Evolutionary conservation across 2,888 invertebrate genomes (phyloP).

Genomic region (Piscicola geometra): DNA sequence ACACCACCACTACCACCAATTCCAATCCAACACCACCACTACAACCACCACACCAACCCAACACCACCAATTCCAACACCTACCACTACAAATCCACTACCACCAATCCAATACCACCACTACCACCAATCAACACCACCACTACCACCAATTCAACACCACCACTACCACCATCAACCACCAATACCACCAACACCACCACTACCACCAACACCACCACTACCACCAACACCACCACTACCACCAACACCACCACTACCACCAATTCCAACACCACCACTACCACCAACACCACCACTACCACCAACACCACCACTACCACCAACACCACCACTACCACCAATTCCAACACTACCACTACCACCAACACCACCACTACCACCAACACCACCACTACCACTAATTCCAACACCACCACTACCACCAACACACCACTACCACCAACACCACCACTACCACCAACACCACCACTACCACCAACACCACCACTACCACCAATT

Average conservation of each 20-base stretch:
- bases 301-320: not conserved
- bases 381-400: too few species aligned
- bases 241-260: not conserved
- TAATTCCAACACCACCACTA: not conserved
- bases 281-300: not conserved
- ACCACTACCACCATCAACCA: too few species aligned
- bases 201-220: not conserved
- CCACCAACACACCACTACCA: not conserved
- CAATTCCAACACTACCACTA: too few species aligned
- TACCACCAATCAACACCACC: too few species aligned
- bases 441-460: too few species aligned
- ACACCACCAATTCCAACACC: too few species aligned
- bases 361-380: too few species aligned
- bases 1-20: not conserved
- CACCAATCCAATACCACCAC: constrained; percentile 54
- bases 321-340: too few species aligned
- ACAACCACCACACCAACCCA: not conserved
- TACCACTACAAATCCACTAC: not conserved
- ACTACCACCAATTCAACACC: too few species aligned
- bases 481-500: too few species aligned
- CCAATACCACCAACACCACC: too few species aligned
- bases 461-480: too few species aligned
- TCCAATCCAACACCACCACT: not conserved
- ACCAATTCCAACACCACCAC: not conserved
- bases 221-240: not conserved